These are phyloP conservation scores for Carterocephalus palaemon DNA, from an alignment of 2,888 invertebrate genomes.

Conservation along the genomic window DNA sequence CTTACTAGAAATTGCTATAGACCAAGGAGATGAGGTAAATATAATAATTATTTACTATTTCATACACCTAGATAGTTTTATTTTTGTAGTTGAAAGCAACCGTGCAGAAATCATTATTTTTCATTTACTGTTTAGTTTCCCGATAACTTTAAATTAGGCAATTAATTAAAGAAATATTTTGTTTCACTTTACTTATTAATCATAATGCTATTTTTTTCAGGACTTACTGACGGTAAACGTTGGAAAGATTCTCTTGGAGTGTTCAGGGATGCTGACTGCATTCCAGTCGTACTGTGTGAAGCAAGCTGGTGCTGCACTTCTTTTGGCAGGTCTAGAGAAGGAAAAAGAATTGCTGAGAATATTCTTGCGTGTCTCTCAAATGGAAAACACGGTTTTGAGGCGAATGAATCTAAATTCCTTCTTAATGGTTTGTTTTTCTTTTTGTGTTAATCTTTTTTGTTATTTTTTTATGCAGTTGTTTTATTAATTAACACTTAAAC, in stretches of 20 bases:
- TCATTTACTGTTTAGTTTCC: too few species aligned
- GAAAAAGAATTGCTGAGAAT: slow-evolving; percentile 96
- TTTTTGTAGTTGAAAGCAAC: too few species aligned
- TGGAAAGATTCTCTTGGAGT: slow-evolving; percentile 93
- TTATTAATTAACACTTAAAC: too few species aligned
- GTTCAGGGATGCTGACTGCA: slow-evolving; percentile 94
- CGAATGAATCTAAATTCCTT: slow-evolving; percentile 99
- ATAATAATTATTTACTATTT: not conserved
- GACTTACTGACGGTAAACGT: slow-evolving; percentile 93
- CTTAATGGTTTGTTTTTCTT: slow-evolving; percentile 85
- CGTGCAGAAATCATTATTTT: too few species aligned
- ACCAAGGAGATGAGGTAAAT: slow-evolving; percentile 84
- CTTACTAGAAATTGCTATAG: slow-evolving; percentile 90
- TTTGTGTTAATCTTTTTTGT: not conserved
- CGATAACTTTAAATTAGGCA: too few species aligned
- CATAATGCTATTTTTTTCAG: too few species aligned
- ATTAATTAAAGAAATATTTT: too few species aligned
- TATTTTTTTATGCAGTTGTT: not conserved
- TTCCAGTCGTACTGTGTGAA: slow-evolving; percentile 97
- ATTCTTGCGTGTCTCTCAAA: slow-evolving; percentile 96
- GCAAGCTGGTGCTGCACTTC: slow-evolving; percentile 92
- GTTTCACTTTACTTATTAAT: too few species aligned
- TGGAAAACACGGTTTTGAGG: slow-evolving; percentile 95
- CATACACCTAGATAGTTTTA: too few species aligned
- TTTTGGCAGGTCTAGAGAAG: slow-evolving; percentile 94